These are phyloP conservation scores for Mus spretus DNA, from an alignment of 2,797 vertebrate genomes.

Conservation along the genomic window DNA sequence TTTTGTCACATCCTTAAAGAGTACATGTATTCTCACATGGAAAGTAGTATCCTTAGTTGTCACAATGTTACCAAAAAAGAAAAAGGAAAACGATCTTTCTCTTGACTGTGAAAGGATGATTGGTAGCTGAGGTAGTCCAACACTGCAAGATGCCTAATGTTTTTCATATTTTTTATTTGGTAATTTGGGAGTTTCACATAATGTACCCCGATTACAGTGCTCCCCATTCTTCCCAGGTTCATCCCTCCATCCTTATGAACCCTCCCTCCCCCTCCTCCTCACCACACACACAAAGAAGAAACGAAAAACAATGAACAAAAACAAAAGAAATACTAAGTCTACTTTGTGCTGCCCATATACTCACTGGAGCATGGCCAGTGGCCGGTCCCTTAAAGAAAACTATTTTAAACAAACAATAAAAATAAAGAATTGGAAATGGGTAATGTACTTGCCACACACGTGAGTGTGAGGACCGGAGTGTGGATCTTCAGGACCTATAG, in stretches of 20 bases:
- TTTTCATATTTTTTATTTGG: neutral
- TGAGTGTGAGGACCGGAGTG: neutral
- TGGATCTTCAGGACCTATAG: neutral
- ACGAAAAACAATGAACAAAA: neutral
- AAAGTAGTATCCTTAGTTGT: neutral
- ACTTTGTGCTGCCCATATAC: neutral
- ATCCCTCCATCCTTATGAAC: neutral
- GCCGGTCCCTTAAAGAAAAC: neutral
- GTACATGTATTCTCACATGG: neutral
- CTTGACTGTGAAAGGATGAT: neutral
- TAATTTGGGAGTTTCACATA: neutral
- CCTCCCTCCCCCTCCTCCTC: neutral
- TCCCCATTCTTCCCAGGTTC: neutral
- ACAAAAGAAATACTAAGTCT: neutral
- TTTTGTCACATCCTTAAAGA: neutral
- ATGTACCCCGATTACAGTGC: neutral
- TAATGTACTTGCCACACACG: neutral
- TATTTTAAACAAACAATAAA: neutral
- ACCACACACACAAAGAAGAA: neutral
- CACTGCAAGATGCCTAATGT: neutral
- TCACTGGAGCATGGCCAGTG: neutral
- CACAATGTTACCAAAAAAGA: neutral
- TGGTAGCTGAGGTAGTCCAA: neutral
- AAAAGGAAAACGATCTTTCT: conserved; percentile 15
- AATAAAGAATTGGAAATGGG: neutral